Evolutionary conservation across 2,113 vertebrate genomes (phyloP).

Genomic region (Hippocampus barbouri): DNA sequence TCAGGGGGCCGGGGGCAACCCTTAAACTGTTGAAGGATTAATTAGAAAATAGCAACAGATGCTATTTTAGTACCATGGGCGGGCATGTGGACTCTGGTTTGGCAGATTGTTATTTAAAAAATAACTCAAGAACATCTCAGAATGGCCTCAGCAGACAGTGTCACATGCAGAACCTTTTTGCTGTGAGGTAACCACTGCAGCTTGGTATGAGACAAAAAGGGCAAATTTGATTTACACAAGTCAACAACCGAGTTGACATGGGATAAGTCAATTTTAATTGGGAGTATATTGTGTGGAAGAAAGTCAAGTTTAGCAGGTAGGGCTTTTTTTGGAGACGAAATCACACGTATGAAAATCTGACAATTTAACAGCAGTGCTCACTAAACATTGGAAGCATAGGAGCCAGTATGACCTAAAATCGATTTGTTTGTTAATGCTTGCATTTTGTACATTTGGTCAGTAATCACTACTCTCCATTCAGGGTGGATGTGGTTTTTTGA

Average conservation of each 20-base stretch:
- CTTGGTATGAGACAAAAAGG: not conserved
- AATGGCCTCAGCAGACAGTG: no score
- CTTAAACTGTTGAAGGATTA: slow-evolving; percentile 11
- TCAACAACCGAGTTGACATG: no score
- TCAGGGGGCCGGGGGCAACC: slow-evolving; percentile 11
- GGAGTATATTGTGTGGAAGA: not conserved
- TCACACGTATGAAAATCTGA: not conserved
- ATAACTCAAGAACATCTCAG: no score
- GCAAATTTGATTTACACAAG: no score
- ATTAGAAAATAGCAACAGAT: not conserved
- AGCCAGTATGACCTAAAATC: not conserved
- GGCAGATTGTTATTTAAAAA: not conserved
- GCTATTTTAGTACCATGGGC: slow-evolving; percentile 28
- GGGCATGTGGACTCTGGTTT: not conserved
- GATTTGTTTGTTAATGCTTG: no score
- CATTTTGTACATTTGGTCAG: no score
- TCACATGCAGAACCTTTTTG: not conserved
- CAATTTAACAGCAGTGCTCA: not conserved
- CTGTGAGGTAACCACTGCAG: not conserved
- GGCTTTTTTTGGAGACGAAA: not conserved
- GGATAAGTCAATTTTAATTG: not conserved
- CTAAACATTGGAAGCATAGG: not conserved
- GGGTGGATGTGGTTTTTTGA: no score
- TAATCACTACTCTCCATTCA: no score
- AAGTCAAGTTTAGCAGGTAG: not conserved